phyloP scores from a whole-genome alignment of 2,888 invertebrate species.

The Euproctis similis region DNA sequence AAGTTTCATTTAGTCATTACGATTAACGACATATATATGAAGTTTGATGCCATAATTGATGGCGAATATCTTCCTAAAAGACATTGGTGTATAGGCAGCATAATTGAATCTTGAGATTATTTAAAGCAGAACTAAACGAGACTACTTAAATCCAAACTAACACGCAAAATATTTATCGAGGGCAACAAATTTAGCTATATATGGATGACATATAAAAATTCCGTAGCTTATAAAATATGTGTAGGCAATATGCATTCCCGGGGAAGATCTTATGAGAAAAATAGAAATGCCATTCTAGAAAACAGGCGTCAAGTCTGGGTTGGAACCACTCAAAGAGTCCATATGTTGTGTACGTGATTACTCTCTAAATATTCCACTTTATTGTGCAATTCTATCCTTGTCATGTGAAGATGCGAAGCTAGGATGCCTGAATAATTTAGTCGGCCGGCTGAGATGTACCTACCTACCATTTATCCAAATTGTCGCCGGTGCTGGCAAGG shows the following conservation, averaged over 20 bases:
- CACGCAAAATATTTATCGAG: no score
- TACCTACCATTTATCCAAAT: constrained; percentile 69
- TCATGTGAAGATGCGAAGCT: constrained; percentile 56
- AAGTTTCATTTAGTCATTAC: no score
- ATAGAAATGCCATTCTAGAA: constrained; percentile 40
- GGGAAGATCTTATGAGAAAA: constrained; percentile 31
- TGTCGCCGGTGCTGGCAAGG: constrained; percentile 47
- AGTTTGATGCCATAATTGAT: no score
- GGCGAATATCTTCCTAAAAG: no score
- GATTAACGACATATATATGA: no score
- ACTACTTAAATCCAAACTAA: no score
- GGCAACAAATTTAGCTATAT: no score
- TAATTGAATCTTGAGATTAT: no score
- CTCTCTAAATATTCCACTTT: constrained; percentile 64
- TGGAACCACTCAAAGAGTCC: constrained; percentile 35
- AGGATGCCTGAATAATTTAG: constrained; percentile 63
- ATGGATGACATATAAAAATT: no score
- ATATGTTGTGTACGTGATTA: constrained; percentile 60
- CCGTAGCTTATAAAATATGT: no score
- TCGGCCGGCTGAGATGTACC: constrained; percentile 39
- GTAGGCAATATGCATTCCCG: constrained; percentile 32
- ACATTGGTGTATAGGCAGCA: no score
- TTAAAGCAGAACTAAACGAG: no score
- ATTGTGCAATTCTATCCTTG: constrained; percentile 60
- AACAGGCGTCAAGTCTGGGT: constrained; percentile 23